A percentile compares a stretch with the other conserved stretches of the same genome.
These are phyloP conservation scores for Euborellia annulipes DNA, from an alignment of 1,140 invertebrate genomes.

Conservation along the genomic window DNA sequence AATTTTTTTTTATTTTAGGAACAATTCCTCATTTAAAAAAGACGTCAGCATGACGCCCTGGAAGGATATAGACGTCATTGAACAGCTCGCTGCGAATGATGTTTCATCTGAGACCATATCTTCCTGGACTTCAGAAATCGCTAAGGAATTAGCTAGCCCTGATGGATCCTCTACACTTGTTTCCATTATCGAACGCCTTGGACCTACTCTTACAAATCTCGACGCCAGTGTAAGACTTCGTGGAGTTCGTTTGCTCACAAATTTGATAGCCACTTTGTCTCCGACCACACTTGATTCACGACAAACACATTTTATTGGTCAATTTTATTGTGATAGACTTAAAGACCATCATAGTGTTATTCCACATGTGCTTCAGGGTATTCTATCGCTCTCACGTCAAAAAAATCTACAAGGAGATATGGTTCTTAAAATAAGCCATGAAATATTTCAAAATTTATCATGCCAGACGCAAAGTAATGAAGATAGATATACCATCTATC, in stretches of 20 bases:
- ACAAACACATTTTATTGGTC: constrained; percentile 47
- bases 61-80: no score
- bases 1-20: no score
- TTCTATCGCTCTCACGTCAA: constrained; percentile 37
- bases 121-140: no score
- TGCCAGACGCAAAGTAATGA: constrained; percentile 55
- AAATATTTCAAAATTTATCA: constrained; percentile 52
- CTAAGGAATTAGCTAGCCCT: constrained; percentile 16
- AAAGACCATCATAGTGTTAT: constrained; percentile 67
- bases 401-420: constrained; percentile 35
- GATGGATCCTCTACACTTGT: constrained; percentile 18
- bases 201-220: constrained; percentile 40
- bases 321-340: constrained; percentile 58
- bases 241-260: constrained; percentile 44
- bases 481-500: constrained; percentile 51
- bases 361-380: constrained; percentile 50
- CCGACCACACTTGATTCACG: constrained; percentile 36
- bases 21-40: no score
- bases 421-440: constrained; percentile 36
- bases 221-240: constrained; percentile 37
- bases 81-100: no score
- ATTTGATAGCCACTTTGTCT: constrained; percentile 40
- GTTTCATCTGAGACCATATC: no score
- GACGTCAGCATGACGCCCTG: no score
- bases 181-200: constrained; percentile 41